These are phyloP conservation scores for Megalonaias nervosa DNA, from an alignment of 1,140 invertebrate species.

Conservation along the genomic window DNA sequence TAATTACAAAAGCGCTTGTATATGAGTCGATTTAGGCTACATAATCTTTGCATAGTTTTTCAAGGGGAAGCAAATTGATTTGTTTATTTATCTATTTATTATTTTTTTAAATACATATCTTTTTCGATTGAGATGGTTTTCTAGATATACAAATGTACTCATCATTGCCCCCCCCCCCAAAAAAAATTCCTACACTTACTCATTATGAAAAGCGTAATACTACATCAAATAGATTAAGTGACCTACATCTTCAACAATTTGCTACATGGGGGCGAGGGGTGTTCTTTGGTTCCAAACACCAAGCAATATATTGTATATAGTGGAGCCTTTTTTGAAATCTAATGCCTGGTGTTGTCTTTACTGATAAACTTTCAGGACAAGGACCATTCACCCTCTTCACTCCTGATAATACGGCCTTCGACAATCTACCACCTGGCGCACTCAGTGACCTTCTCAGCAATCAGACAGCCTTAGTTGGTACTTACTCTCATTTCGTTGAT, in stretches of 20 bases:
- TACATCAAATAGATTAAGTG: background rate
- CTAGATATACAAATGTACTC: too few relatives aligned
- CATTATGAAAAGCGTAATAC: background rate
- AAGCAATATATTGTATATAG: background rate
- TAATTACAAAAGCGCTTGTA: too few relatives aligned
- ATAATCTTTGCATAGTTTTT: too few relatives aligned
- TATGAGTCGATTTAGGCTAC: too few relatives aligned
- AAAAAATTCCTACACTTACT: too few relatives aligned
- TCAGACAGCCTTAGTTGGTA: constrained; percentile 74
- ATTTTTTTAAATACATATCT: too few relatives aligned
- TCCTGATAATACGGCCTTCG: constrained; percentile 41
- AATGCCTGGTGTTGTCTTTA: background rate
- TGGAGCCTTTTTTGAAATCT: background rate
- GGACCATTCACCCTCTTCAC: constrained; percentile 45
- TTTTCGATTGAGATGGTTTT: too few relatives aligned
- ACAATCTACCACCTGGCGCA: constrained; percentile 71
- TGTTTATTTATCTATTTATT: too few relatives aligned
- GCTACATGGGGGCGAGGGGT: too few relatives aligned
- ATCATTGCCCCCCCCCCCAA: too few relatives aligned
- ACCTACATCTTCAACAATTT: background rate
- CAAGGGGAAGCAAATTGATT: too few relatives aligned
- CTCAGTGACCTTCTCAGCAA: constrained; percentile 77
- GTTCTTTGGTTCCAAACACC: background rate
- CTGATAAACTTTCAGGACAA: background rate
- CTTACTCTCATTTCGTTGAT: background rate